These are phyloP conservation scores for Drosophila sordidula DNA, from an alignment of 2,888 invertebrate genomes.

Conservation along the genomic window DNA sequence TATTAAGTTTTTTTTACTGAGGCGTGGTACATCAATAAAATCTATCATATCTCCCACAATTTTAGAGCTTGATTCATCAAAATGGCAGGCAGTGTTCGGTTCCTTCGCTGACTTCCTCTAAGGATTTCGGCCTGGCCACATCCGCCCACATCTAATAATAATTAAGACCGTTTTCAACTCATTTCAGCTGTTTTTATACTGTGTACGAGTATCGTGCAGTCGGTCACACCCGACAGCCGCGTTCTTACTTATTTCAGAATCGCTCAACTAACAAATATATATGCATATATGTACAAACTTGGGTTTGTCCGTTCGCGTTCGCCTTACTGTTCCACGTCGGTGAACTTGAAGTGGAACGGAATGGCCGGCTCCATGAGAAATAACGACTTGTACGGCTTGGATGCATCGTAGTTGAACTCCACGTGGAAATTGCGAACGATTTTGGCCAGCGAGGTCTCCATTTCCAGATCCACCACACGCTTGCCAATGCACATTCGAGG, in stretches of 20 bases:
- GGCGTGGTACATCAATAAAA: no score
- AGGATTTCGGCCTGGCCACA: no score
- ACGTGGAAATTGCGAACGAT: slow-evolving; percentile 77
- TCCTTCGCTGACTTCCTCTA: no score
- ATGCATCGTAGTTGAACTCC: slow-evolving; percentile 70
- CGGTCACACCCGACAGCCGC: no score
- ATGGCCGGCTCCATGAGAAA: slow-evolving; percentile 81
- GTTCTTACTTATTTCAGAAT: neutral
- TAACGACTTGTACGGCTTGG: slow-evolving; percentile 58
- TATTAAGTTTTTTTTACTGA: no score
- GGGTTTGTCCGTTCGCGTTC: neutral
- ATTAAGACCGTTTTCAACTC: no score
- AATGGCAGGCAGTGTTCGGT: no score
- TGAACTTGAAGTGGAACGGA: slow-evolving; percentile 82
- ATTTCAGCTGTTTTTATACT: no score
- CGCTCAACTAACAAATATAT: neutral
- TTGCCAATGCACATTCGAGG: slow-evolving; percentile 89
- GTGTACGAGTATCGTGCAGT: no score
- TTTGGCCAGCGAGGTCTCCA: slow-evolving; percentile 86
- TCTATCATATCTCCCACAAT: no score
- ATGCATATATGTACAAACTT: neutral
- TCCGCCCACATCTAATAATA: no score
- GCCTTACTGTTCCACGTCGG: slow-evolving; percentile 55
- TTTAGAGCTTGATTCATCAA: no score
- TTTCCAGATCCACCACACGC: slow-evolving; percentile 90